Conservation (phyloP, 2,888 invertebrate species). For the Subacronicta megacephala region DNA sequence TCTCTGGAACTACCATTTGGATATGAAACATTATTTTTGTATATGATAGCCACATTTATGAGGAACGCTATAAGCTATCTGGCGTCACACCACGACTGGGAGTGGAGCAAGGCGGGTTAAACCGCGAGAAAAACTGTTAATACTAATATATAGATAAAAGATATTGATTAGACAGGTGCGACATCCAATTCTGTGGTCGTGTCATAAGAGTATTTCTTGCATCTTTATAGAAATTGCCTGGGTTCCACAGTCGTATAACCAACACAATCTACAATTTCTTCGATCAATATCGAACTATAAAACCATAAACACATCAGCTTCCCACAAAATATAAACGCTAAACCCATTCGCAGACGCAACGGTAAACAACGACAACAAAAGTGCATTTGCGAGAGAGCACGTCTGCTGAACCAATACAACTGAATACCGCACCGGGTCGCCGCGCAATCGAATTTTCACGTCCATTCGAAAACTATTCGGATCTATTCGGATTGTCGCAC, state of each 20-base stretch:
- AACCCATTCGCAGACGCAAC: conserved; percentile 57
- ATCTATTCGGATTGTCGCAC: conserved; percentile 42
- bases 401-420: conserved; percentile 59
- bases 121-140: too few species aligned
- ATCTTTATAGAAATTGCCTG: not conserved
- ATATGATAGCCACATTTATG: too few species aligned
- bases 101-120: too few species aligned
- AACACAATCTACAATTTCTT: conserved; percentile 2
- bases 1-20: too few species aligned
- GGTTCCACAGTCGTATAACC: conserved; percentile 1
- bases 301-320: conserved; percentile 52
- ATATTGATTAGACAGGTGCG: too few species aligned
- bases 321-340: conserved; percentile 50
- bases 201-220: not conserved
- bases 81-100: too few species aligned
- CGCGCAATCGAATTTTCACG: conserved; percentile 69
- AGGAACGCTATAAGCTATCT: too few species aligned
- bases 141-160: too few species aligned
- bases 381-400: conserved; percentile 65
- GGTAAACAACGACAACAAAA: conserved; percentile 67
- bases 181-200: not conserved
- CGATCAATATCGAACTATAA: conserved; percentile 39
- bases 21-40: too few species aligned
- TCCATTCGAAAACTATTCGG: conserved; percentile 62
- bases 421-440: conserved; percentile 54